phyloP scores from a whole-genome alignment of 2,888 invertebrate genomes.

The Cerastis rubricosa region DNA sequence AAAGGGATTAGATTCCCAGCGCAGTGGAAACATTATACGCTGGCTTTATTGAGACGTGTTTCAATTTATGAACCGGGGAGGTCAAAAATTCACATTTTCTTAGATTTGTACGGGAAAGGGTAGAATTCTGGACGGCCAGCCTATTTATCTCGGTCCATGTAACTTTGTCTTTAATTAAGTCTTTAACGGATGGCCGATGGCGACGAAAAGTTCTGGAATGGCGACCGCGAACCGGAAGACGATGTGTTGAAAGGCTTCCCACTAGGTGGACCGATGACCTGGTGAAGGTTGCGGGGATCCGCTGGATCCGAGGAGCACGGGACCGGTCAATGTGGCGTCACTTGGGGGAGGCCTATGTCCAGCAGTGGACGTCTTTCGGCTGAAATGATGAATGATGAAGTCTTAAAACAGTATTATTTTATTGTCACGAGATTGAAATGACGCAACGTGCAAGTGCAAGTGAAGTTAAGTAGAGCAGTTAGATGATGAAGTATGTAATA shows the following conservation, averaged over 20 bases:
- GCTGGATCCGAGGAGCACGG: too few relatives aligned
- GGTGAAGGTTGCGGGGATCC: too few relatives aligned
- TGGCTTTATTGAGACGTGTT: neutral
- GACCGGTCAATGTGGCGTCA: too few relatives aligned
- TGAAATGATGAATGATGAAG: too few relatives aligned
- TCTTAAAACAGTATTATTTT: too few relatives aligned
- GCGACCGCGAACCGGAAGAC: too few relatives aligned
- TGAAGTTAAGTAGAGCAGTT: slow-evolving; percentile 22
- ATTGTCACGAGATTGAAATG: neutral
- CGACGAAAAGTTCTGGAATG: too few relatives aligned
- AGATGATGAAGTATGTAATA: neutral
- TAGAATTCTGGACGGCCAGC: neutral
- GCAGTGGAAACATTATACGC: neutral
- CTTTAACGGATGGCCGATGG: too few relatives aligned
- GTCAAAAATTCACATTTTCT: neutral
- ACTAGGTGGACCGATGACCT: too few relatives aligned
- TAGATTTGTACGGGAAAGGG: neutral
- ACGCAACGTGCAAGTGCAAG: neutral
- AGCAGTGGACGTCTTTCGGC: too few relatives aligned
- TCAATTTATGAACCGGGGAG: neutral
- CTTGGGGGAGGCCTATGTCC: too few relatives aligned
- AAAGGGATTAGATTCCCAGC: neutral
- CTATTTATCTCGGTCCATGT: neutral
- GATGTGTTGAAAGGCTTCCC: too few relatives aligned
- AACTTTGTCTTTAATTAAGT: neutral